These are phyloP conservation scores for Tachycineta bicolor DNA, from an alignment of 2,113 vertebrate genomes.

Conservation along the genomic window DNA sequence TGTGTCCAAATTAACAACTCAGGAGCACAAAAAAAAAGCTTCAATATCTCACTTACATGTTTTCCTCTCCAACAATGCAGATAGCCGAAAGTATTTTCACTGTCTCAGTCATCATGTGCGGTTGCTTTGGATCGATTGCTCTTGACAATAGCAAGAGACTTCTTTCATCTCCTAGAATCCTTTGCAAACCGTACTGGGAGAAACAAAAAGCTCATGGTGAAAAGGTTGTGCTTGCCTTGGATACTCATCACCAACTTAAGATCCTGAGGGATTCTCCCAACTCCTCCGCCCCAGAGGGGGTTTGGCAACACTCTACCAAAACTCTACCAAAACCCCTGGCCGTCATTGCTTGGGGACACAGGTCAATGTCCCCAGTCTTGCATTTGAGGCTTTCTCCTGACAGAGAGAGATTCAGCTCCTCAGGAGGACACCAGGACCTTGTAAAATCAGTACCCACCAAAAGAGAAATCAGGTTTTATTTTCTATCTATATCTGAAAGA, in stretches of 20 bases:
- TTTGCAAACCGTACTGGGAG: slow-evolving; percentile 90
- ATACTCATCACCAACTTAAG: not conserved
- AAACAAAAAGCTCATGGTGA: not conserved
- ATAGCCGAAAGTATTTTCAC: slow-evolving; percentile 96
- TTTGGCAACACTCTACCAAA: not conserved
- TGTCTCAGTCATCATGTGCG: slow-evolving; percentile 96
- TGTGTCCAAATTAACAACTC: not conserved
- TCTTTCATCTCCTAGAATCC: slow-evolving; percentile 92
- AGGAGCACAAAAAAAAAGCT: fast-evolving
- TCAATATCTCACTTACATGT: slow-evolving; percentile 81
- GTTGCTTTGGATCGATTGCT: slow-evolving; percentile 94
- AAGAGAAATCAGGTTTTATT: not conserved
- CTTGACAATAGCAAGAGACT: slow-evolving; percentile 88
- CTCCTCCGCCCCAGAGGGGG: fast-evolving
- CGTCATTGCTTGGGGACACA: fast-evolving
- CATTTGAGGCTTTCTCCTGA: not conserved
- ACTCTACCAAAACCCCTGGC: not conserved
- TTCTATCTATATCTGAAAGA: not conserved
- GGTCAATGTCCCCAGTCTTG: not conserved
- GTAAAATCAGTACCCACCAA: not conserved
- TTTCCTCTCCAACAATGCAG: slow-evolving; percentile 95
- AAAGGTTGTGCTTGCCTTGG: not conserved
- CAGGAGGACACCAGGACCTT: fast-evolving
- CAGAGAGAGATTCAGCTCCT: not conserved
- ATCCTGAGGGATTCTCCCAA: not conserved